Evolutionary conservation across 2,113 vertebrate species (phyloP).

Genomic region (Panthera leo): DNA sequence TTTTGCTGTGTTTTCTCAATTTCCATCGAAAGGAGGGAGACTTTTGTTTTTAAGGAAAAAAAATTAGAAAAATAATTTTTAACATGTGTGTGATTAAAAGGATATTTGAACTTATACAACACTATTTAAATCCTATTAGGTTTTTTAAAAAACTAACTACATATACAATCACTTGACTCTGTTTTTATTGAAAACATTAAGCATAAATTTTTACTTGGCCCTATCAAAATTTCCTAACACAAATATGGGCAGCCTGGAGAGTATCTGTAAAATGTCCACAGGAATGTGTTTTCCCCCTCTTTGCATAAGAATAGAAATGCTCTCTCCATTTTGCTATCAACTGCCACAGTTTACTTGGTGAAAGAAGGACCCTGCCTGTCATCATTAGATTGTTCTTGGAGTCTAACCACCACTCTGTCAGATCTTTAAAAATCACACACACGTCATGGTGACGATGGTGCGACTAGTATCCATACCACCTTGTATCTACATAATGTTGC

Average conservation of each 20-base stretch:
- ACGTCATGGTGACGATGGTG: neutral
- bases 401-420: neutral
- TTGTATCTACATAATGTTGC: neutral
- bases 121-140: neutral
- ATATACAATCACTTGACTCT: neutral
- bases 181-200: conserved; percentile 1
- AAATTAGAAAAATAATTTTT: conserved; percentile 20
- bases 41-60: neutral
- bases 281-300: neutral
- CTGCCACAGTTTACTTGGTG: neutral
- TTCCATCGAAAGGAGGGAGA: neutral
- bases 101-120: neutral
- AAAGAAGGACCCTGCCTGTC: neutral
- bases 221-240: conserved; percentile 3
- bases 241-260: neutral
- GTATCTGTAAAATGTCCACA: neutral
- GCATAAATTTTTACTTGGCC: neutral
- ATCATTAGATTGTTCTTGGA: neutral
- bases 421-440: conserved; percentile 1
- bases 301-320: neutral
- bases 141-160: neutral
- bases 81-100: conserved; percentile 28
- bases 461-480: neutral
- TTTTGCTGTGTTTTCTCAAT: conserved; percentile 11
- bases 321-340: neutral